Conservation (phyloP, 1,140 invertebrate species). For the Drosophila bocki region DNA sequence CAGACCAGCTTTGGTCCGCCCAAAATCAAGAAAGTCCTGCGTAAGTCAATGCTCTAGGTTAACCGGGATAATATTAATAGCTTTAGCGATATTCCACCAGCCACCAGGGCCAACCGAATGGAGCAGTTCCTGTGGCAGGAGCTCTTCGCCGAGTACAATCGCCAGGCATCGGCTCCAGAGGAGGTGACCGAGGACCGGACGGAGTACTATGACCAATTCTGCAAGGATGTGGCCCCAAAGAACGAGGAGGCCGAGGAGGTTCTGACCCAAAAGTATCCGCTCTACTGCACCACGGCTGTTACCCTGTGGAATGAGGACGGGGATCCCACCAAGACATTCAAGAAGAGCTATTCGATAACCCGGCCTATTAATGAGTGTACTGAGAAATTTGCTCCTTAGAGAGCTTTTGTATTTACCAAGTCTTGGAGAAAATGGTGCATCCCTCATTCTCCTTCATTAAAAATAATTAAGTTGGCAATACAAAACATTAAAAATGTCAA, state of each 20-base stretch:
- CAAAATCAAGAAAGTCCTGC: conserved; percentile 53
- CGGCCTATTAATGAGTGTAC: conserved; percentile 64
- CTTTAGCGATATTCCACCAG: conserved; percentile 36
- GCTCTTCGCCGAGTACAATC: conserved; percentile 72
- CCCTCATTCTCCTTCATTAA: background rate
- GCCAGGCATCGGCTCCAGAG: conserved; percentile 23
- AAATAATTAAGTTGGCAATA: background rate
- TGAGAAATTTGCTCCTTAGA: conserved; percentile 70
- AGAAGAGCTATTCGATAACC: conserved; percentile 65
- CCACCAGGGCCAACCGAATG: conserved; percentile 61
- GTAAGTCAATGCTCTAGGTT: conserved; percentile 32
- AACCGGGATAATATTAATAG: too few species aligned
- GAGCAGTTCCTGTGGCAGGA: conserved; percentile 79
- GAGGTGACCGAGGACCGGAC: conserved; percentile 43
- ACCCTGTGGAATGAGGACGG: conserved; percentile 73
- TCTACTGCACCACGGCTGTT: conserved; percentile 74
- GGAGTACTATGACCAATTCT: conserved; percentile 76
- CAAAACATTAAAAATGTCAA: background rate
- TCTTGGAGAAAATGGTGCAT: background rate
- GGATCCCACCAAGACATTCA: conserved; percentile 72
- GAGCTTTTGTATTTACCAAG: too few species aligned
- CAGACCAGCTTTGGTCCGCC: conserved; percentile 58
- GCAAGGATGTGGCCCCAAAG: conserved; percentile 67
- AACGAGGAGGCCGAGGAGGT: conserved; percentile 60
- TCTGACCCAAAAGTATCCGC: conserved; percentile 68